A percentile compares a stretch with the other conserved stretches of the same genome.
Conservation (phyloP, 1,140 invertebrate genomes). For the Samia ricini region DNA sequence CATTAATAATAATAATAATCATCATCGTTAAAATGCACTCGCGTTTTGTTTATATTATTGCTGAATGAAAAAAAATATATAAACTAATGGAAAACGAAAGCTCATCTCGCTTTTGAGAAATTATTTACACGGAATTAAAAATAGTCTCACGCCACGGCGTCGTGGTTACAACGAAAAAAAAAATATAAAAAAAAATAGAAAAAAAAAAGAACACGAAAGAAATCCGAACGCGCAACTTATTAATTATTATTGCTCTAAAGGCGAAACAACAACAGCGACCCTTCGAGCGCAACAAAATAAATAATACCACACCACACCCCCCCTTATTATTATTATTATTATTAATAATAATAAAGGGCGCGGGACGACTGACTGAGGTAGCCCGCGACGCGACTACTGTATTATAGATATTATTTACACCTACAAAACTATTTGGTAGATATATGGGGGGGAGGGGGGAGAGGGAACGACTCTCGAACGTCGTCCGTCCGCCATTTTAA, state of each 20-base stretch:
- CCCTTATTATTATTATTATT: no score
- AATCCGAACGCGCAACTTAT: slow-evolving; percentile 72
- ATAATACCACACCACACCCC: slow-evolving; percentile 68
- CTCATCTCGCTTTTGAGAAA: slow-evolving; percentile 50
- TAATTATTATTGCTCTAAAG: slow-evolving; percentile 62
- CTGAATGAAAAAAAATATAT: slow-evolving; percentile 78
- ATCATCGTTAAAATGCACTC: slow-evolving; percentile 73
- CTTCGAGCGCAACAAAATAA: slow-evolving; percentile 73
- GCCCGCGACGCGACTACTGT: slow-evolving; percentile 71
- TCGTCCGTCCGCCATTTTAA: slow-evolving; percentile 21
- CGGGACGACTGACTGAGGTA: slow-evolving; percentile 74
- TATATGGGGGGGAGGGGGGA: slow-evolving; percentile 38
- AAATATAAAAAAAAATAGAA: slow-evolving; percentile 2
- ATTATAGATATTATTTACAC: slow-evolving; percentile 51
- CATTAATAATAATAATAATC: slow-evolving; percentile 52
- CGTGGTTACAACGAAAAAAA: slow-evolving; percentile 61
- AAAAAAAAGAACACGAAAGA: slow-evolving; percentile 68
- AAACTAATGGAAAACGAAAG: slow-evolving; percentile 75
- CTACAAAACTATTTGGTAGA: slow-evolving; percentile 65
- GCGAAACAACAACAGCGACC: slow-evolving; percentile 73
- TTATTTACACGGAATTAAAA: slow-evolving; percentile 61
- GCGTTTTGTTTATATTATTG: slow-evolving; percentile 63
- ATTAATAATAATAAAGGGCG: slow-evolving; percentile 36
- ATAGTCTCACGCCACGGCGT: slow-evolving; percentile 59
- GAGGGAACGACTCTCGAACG: slow-evolving; percentile 29